Base-by-base conservation (phyloP, 2,888 invertebrate genomes). In the Stenoptilia bipunctidactyla region DNA sequence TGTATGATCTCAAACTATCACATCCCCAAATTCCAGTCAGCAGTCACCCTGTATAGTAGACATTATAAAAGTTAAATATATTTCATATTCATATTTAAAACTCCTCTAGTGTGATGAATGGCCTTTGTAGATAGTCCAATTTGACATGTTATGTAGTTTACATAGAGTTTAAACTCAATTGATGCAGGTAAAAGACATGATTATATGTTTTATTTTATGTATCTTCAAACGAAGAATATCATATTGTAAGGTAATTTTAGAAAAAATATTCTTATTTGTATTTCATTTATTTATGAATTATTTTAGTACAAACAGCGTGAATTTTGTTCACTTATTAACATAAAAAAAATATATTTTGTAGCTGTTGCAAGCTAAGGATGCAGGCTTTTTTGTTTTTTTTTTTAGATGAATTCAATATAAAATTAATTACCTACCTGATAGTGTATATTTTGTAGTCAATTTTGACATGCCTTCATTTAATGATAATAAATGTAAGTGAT, bases 221-320 rank as follows among this genome's bases (percentile, higher is more conserved):
- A 20, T 8, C 20, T 20, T 5, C 6, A 30, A 30, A 30, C 30
- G n/a, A n/a, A n/a, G n/a, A 9, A 30, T 30, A 30, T 30, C 30
- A 30, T 30, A 30, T n/a, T 30, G 9, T 25, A 25, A 25, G 5
- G 9, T 6, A 25, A 25, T 6, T 25, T 5, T 25, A 25, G 25
- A 6, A 9, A 5, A 25, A 25, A 9, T n/a, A 30, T 20, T 20
- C 20, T 20, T 20, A 5, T 20, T 34, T 20, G n/a, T 34, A 20
- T 40, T 15, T 36, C 15, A 39, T 34, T 36, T 35, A 36, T 35
- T 36, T 42, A 37, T 37, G 38, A 38, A 43, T 48, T 44, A 45
- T 40, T 45, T 45, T 47, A 49, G 52, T 52, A 52, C 52, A 52
- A 52, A 52, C 45, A 30, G n/a, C 46, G 34, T 44, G 44, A 47